A percentile compares a stretch with the other conserved stretches of the same genome.
Conservation (phyloP, 2,797 vertebrate species). For the Phataginus tricuspis region DNA sequence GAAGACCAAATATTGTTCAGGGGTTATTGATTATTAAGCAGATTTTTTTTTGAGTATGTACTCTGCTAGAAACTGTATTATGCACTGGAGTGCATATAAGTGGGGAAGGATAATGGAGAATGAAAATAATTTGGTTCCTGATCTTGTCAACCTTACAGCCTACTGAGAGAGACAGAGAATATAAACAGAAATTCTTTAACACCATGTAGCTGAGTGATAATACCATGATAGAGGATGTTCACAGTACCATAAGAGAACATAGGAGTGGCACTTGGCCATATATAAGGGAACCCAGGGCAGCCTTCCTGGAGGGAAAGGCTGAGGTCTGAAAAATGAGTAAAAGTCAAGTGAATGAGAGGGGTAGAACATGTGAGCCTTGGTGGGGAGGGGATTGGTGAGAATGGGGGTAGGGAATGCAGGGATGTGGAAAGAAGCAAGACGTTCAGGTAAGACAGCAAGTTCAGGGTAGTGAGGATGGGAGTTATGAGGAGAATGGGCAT, state of each 20-base stretch:
- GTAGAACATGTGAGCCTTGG: background rate
- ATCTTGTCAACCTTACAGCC: background rate
- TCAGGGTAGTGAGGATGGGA: background rate
- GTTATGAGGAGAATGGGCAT: background rate
- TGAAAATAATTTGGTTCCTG: background rate
- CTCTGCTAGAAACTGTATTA: background rate
- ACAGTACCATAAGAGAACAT: background rate
- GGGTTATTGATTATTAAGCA: background rate
- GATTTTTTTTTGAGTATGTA: background rate
- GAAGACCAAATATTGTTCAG: background rate
- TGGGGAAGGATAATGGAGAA: background rate
- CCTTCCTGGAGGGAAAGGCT: background rate
- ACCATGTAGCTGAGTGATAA: background rate
- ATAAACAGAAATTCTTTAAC: background rate
- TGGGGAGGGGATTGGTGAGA: background rate
- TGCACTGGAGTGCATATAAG: background rate
- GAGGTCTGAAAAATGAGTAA: background rate
- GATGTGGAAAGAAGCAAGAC: background rate
- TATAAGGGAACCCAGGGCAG: background rate
- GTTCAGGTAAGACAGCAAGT: background rate
- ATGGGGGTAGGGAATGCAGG: background rate
- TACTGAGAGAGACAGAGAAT: background rate
- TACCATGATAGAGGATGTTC: background rate
- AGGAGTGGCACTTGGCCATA: background rate
- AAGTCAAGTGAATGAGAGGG: background rate